phyloP scores from a whole-genome alignment of 2,888 invertebrate species.

The Camptogramma bilineatum region DNA sequence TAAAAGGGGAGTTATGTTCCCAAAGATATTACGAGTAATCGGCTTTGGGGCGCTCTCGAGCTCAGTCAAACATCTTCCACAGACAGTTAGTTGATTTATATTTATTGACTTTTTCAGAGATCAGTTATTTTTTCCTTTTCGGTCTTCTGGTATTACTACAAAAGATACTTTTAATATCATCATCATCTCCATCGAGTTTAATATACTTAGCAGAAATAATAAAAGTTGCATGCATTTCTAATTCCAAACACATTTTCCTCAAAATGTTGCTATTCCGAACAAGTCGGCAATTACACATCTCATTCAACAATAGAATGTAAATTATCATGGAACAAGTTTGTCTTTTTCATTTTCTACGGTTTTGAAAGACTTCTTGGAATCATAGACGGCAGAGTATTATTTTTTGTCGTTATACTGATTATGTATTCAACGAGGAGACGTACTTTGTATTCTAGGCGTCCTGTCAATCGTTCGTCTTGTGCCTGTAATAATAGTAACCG shows the following conservation, averaged over 20 bases:
- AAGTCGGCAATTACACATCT: constrained; percentile 42
- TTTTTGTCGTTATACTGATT: constrained; percentile 43
- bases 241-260: constrained; percentile 32
- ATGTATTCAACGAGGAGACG: constrained; percentile 49
- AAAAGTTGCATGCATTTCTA: constrained; percentile 17
- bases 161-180: too few relatives aligned
- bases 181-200: too few relatives aligned
- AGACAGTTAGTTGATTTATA: background rate
- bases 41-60: background rate
- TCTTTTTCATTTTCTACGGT: constrained; percentile 39
- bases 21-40: constrained; percentile 11
- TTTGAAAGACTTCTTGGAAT: constrained; percentile 40
- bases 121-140: too few relatives aligned
- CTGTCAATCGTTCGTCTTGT: constrained; percentile 40
- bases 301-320: constrained; percentile 44
- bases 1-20: constrained; percentile 9
- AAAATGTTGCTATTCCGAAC: constrained; percentile 37
- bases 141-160: too few relatives aligned
- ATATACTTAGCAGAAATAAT: background rate
- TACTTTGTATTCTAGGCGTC: constrained; percentile 54
- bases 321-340: constrained; percentile 40
- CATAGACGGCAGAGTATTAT: constrained; percentile 31
- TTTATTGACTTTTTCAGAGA: background rate
- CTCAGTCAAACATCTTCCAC: background rate
- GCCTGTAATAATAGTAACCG: constrained; percentile 19